Evolutionary conservation across 30 jellyfish, hydroid and myxozoan species (phyloP).

Genomic region (Chironex yamaguchii): DNA sequence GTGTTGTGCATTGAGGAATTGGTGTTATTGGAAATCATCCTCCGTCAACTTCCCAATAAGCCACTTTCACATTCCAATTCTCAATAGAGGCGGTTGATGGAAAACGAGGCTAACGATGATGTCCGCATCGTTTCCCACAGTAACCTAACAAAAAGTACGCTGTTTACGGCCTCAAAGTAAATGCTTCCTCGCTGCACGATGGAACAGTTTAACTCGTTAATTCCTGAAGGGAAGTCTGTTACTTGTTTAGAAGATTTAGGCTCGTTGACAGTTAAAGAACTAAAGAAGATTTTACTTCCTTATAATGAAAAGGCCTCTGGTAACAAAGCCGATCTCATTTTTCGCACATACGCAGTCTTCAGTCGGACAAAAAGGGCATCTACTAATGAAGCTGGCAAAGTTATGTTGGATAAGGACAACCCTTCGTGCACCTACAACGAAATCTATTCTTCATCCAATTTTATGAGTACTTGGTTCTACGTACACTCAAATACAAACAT

Average conservation of each 20-base stretch:
- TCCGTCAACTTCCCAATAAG: too few relatives aligned
- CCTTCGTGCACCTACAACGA: conserved; percentile 3
- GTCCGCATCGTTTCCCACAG: too few relatives aligned
- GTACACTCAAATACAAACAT: conserved; percentile 48
- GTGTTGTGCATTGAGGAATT: too few relatives aligned
- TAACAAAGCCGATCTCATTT: conserved; percentile 50
- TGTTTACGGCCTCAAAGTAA: too few relatives aligned
- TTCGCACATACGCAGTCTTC: conserved; percentile 42
- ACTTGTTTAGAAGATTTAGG: conserved; percentile 9
- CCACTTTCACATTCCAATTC: too few relatives aligned
- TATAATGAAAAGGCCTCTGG: conserved; percentile 35
- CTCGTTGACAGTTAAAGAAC: conserved; percentile 14
- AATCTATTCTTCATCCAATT: conserved; percentile 16
- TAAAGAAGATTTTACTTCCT: conserved; percentile 9
- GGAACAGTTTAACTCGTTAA: conserved; percentile 30
- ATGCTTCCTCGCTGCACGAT: too few relatives aligned
- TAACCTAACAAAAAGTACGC: too few relatives aligned
- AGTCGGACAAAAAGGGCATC: conserved; percentile 17
- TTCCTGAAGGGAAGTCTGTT: conserved; percentile 35
- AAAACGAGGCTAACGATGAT: too few relatives aligned
- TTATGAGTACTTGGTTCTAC: conserved; percentile 50
- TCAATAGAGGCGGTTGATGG: too few relatives aligned
- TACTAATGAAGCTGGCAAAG: too few relatives aligned
- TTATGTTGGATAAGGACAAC: conserved; percentile 19
- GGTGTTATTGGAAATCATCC: too few relatives aligned